Conservation (phyloP, 2,797 vertebrate species). For the Xiphophorus birchmanni region DNA sequence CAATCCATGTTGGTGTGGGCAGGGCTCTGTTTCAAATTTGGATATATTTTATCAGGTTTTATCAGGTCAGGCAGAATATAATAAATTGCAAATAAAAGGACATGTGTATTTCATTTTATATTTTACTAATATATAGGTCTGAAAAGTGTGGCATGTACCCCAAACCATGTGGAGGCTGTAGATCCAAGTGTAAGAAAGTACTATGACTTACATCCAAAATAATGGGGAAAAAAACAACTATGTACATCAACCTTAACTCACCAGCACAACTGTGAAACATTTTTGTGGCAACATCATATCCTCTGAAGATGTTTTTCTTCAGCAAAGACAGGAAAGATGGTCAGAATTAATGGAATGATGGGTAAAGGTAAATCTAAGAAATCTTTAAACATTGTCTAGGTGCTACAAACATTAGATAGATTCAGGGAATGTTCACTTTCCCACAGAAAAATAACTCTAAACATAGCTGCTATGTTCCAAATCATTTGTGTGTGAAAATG, state of each 20-base stretch:
- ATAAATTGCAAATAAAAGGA: neutral
- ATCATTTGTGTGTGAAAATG: neutral
- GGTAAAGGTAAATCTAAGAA: neutral
- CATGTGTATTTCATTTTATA: neutral
- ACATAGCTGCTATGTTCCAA: neutral
- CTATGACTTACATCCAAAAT: too few relatives aligned
- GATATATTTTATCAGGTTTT: neutral
- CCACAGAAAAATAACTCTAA: neutral
- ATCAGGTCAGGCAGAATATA: neutral
- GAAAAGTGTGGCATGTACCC: neutral
- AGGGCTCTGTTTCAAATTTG: too few relatives aligned
- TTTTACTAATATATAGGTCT: neutral
- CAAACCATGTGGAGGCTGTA: neutral
- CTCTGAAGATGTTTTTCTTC: neutral
- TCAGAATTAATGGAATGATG: neutral
- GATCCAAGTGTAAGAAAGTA: neutral
- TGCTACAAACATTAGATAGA: neutral
- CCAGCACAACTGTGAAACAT: neutral
- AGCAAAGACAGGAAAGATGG: neutral
- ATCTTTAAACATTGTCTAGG: neutral
- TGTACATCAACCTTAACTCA: neutral
- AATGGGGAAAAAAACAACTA: neutral
- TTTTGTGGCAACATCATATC: neutral
- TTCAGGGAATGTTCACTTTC: neutral
- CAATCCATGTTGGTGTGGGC: too few relatives aligned